A percentile compares a stretch with the other conserved stretches of the same genome.
phyloP scores from a whole-genome alignment of 2,797 vertebrate genomes.

The Diplodus sargus region DNA sequence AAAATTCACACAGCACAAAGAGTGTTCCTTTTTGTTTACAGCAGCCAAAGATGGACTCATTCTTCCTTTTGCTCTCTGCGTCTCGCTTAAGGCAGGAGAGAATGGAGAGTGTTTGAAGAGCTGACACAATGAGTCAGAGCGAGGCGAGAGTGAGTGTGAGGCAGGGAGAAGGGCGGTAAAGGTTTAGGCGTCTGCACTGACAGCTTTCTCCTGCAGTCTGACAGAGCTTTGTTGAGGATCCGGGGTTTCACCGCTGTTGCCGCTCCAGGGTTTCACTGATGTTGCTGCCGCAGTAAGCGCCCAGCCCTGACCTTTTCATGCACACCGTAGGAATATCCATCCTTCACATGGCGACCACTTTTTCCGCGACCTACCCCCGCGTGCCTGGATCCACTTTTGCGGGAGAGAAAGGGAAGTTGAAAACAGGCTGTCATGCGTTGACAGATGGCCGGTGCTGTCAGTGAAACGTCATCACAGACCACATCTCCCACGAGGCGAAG shows the following conservation, averaged over 20 bases:
- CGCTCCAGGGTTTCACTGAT: conserved; percentile 60
- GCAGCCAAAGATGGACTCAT: conserved; percentile 63
- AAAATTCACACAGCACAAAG: conserved; percentile 50
- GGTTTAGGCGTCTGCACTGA: conserved; percentile 69
- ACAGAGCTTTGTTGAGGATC: conserved; percentile 73
- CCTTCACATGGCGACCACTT: conserved; percentile 26
- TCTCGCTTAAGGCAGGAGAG: conserved; percentile 65
- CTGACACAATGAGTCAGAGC: conserved; percentile 75
- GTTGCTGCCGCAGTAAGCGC: conserved; percentile 47
- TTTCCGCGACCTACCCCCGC: neutral
- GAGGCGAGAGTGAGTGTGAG: conserved; percentile 59
- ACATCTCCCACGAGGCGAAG: conserved; percentile 57
- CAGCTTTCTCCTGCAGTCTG: conserved; percentile 74
- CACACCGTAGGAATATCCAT: conserved; percentile 53
- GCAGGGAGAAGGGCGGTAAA: conserved; percentile 62
- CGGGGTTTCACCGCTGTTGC: conserved; percentile 48
- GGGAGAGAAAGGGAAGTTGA: conserved; percentile 23
- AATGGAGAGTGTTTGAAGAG: conserved; percentile 69
- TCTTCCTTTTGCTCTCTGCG: conserved; percentile 58
- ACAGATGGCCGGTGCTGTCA: conserved; percentile 71
- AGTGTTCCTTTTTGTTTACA: conserved; percentile 71
- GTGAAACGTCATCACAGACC: conserved; percentile 57
- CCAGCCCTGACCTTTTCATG: conserved; percentile 67
- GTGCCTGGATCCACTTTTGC: conserved; percentile 21
- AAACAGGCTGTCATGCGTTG: conserved; percentile 54